Evolutionary conservation across 2,113 vertebrate species (phyloP), one percentile per base, ranked within the genome.

Genomic region (Thunnus maccoyii): DNA sequence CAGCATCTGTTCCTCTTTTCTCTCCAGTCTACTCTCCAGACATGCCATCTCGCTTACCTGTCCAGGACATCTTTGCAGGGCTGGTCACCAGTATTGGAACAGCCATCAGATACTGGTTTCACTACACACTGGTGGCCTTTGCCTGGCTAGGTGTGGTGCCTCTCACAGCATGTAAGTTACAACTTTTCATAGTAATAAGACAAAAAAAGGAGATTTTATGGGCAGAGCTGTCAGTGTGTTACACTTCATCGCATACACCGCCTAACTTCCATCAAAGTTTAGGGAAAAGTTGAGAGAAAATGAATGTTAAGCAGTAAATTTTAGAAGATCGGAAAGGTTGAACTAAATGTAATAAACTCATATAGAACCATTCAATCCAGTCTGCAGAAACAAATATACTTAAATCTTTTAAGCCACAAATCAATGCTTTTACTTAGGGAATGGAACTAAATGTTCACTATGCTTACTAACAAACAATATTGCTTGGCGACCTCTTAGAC

Each of bases 91-190:
- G 98, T 94, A 97, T 99, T 93, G 98, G 98, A 93, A 99, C 98
- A 51, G 98, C 98, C 87, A 99, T 99, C 92, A 96, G 98, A 93
- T 99, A 99, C 89, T 99, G 98, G 98, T 99, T 99, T 92, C 98
- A 99, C 94, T 99, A 99, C 76, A 99, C 98, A 77, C 96, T 99
- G 95, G 98, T 99, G 96, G 98, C 98, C 94, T 99, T 99, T 72
- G 98, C 98, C 0, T 99, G 98, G 98, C 95, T 99, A 79, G 98
- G 98, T 86, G 98, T 99, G 89, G 98, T 99, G 92, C 98, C 98
- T 93, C 97, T 99, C 87, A 99, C 98, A 92, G 98, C 98, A 95
- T 99, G 98, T 99, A 93, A 97, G 98, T 97, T 10, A 60, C 20
- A 54, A 2, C n/a, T 22, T 44, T 62, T 6, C 14, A n/a, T 54